Evolutionary conservation across 1,140 invertebrate species (phyloP), one percentile per base, ranked within the genome.

Genomic region (Heliconius himera): DNA sequence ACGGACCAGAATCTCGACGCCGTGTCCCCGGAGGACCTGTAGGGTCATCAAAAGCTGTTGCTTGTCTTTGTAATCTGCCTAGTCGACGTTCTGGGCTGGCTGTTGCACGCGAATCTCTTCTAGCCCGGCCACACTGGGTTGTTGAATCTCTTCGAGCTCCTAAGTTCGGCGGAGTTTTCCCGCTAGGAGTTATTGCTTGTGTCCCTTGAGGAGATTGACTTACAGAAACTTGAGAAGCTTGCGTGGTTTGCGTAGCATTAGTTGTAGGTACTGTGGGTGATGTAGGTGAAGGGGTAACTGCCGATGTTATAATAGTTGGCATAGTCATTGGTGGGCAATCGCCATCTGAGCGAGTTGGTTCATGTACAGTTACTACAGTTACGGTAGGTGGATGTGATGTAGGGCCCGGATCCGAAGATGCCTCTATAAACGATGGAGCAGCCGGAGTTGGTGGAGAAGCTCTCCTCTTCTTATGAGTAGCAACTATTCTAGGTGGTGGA

Each of bases 41-140:
- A 75, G 96, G 97, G 91, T 98, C 98, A 91, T 98, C 98, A 90
- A 98, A 98, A 66, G 98, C 97, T 8, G 98, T 98, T 13, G 97
- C 97, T 94, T 98, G 98, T 60, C 98, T 95, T 84, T 97, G 97
- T 71, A 98, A 93, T 73, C 97, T 95, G 74, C 97, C 96, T 66
- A 96, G 92, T 87, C 97, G 96, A 11, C 96, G 95, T 90, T 97
- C 97, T 46, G 96, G 96, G 87, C 96, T 96, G n/a, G 95, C 96
- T n/a, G 96, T 92, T 18, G 95, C 95, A 77, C 96, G 94, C 16
- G 97, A 97, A 90, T 97, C 96, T 79, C 97, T 92, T 70, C 97
- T 94, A 73, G 95, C 96, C 79, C 94, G 87, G 91, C 97, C 96
- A 87, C 96, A 96, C 85, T 98, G 97, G 0, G 97, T 98, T 13